phyloP scores from a whole-genome alignment of 1,140 invertebrate genomes.

The Drosophila nikananu region DNA sequence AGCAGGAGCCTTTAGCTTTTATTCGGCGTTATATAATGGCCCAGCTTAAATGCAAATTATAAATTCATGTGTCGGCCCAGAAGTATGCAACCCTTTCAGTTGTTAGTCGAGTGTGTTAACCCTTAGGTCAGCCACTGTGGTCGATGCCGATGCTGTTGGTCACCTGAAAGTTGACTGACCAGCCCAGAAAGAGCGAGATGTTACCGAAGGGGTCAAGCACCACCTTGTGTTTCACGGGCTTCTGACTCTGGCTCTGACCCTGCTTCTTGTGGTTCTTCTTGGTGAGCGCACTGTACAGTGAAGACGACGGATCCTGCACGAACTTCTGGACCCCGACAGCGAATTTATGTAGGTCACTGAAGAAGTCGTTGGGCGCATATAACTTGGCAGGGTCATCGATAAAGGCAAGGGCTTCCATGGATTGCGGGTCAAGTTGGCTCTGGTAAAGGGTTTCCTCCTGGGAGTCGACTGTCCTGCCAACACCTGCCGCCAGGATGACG shows the following conservation, averaged over 20 bases:
- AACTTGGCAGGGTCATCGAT: slow-evolving; percentile 14
- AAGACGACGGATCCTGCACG: slow-evolving; percentile 14
- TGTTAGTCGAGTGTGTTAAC: slow-evolving; percentile 27
- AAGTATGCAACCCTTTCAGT: slow-evolving; percentile 24
- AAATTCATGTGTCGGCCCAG: slow-evolving; percentile 18
- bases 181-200: slow-evolving; percentile 53
- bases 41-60: slow-evolving; percentile 7
- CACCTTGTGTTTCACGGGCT: slow-evolving; percentile 22
- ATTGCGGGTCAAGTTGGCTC: background rate
- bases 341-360: slow-evolving; percentile 35
- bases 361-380: slow-evolving; percentile 12
- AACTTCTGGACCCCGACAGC: slow-evolving; percentile 31
- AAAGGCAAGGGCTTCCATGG: slow-evolving; percentile 11
- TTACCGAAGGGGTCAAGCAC: slow-evolving; percentile 59
- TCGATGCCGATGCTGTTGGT: slow-evolving; percentile 32
- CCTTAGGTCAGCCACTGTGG: slow-evolving; percentile 21
- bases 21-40: slow-evolving; percentile 35
- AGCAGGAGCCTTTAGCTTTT: slow-evolving; percentile 1
- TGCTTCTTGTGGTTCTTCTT: slow-evolving; percentile 54
- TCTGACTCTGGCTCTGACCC: slow-evolving; percentile 2
- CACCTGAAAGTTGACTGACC: slow-evolving; percentile 55
- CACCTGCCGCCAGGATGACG: slow-evolving; percentile 2
- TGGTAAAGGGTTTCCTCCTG: background rate
- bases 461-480: background rate
- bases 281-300: slow-evolving; percentile 20